Conservation (phyloP, 1,140 invertebrate genomes). For the Leptonema lineaticorne region DNA sequence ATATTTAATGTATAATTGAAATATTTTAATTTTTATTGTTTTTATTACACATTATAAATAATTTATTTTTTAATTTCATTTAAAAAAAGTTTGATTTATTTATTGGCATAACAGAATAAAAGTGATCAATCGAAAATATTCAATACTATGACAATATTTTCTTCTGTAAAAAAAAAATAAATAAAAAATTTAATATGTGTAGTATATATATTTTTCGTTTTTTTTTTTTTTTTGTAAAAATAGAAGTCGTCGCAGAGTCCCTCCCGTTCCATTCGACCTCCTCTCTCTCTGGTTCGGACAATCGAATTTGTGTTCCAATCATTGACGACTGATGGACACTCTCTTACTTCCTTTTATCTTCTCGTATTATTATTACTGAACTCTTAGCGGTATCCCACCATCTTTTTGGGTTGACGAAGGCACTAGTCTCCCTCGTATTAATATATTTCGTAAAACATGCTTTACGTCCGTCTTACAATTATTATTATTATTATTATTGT, state of each 20-base stretch:
- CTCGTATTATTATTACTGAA: slow-evolving; percentile 39
- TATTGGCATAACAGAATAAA: background rate
- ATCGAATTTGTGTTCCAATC: slow-evolving; percentile 55
- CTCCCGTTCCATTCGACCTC: background rate
- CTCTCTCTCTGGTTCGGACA: slow-evolving; percentile 36
- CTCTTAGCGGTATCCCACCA: slow-evolving; percentile 36
- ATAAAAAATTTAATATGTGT: no score
- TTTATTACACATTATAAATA: no score
- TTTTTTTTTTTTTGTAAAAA: slow-evolving; percentile 10
- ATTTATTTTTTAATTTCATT: no score
- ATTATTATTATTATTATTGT: background rate
- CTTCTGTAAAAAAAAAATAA: no score
- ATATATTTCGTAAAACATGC: slow-evolving; percentile 20
- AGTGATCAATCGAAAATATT: background rate
- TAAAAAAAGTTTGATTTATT: no score
- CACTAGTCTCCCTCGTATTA: slow-evolving; percentile 6
- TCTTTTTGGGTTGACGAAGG: slow-evolving; percentile 27
- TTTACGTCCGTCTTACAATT: background rate
- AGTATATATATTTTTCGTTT: no score
- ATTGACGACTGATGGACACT: slow-evolving; percentile 52
- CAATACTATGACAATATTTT: no score
- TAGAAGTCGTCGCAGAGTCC: slow-evolving; percentile 22
- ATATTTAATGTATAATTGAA: background rate
- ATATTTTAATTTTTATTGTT: background rate
- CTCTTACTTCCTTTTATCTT: slow-evolving; percentile 43